These are phyloP conservation scores for Noctilio leporinus DNA, from an alignment of 2,113 vertebrate genomes.

Conservation along the genomic window DNA sequence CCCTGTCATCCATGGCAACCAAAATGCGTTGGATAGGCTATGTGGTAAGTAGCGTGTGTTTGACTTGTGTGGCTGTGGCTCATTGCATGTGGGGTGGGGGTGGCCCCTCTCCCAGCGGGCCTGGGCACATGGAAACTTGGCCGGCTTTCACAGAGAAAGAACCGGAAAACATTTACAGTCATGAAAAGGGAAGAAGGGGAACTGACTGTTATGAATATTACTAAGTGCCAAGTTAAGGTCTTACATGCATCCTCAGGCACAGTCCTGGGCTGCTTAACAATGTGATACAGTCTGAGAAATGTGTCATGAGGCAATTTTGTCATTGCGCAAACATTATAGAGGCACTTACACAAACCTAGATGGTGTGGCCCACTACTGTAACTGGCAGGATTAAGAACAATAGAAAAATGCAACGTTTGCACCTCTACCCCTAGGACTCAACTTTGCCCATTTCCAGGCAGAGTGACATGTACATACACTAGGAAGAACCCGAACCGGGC, in stretches of 20 bases:
- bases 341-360: not conserved
- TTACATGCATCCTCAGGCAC: not conserved
- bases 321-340: not conserved
- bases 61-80: not conserved
- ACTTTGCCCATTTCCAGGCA: not conserved
- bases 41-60: not conserved
- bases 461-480: not conserved
- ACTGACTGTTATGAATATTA: not conserved
- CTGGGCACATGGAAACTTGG: not conserved
- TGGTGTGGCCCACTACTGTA: not conserved
- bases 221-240: not conserved
- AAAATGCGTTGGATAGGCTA: not conserved
- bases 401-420: not conserved
- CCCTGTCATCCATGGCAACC: constrained; percentile 32
- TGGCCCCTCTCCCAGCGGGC: not conserved
- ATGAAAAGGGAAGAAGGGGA: not conserved
- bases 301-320: not conserved
- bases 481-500: not conserved
- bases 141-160: not conserved
- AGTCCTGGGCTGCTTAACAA: too few species aligned
- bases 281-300: not conserved
- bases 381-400: not conserved
- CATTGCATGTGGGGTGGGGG: not conserved
- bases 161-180: not conserved
- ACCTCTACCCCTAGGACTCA: not conserved